Evolutionary conservation across 1,140 invertebrate species (phyloP).

Genomic region (Drosophila lini): DNA sequence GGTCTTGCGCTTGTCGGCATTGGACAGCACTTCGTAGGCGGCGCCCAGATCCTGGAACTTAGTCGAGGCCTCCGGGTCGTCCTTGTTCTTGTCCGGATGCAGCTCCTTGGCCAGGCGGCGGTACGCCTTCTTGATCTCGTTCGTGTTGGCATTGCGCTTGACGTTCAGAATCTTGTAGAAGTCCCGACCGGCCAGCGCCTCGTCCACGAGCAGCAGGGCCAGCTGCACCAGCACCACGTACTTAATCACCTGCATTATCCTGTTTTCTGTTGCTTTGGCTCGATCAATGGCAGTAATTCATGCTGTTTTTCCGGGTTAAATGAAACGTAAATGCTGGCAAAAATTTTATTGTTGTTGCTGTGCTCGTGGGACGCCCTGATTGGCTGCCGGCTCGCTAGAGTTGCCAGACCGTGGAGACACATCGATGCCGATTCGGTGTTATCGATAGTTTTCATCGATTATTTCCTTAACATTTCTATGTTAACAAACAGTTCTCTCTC

Average conservation of each 20-base stretch:
- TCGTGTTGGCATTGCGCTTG: slow-evolving; percentile 91
- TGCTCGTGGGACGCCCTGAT: slow-evolving; percentile 73
- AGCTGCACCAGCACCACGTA: slow-evolving; percentile 66
- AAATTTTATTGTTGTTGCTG: slow-evolving; percentile 56
- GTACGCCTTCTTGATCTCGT: slow-evolving; percentile 99
- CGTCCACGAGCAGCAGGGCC: slow-evolving; percentile 60
- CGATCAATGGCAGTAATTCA: slow-evolving; percentile 19
- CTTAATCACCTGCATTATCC: slow-evolving; percentile 63
- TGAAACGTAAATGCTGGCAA: slow-evolving; percentile 64
- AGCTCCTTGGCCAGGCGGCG: slow-evolving; percentile 97
- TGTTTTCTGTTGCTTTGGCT: slow-evolving; percentile 4
- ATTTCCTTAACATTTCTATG: too few relatives aligned
- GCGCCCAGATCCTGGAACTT: slow-evolving; percentile 99
- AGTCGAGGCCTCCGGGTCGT: slow-evolving; percentile 95
- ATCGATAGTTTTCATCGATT: too few relatives aligned
- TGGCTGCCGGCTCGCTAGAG: slow-evolving; percentile 51
- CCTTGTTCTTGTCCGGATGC: slow-evolving; percentile 99
- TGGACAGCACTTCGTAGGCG: slow-evolving; percentile 98
- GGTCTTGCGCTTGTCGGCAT: slow-evolving; percentile 96
- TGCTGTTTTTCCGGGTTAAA: slow-evolving; percentile 28
- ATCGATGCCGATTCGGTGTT: too few relatives aligned
- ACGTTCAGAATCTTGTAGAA: slow-evolving; percentile 97
- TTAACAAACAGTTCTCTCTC: too few relatives aligned
- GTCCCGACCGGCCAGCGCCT: slow-evolving; percentile 89
- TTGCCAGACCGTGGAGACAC: slow-evolving; percentile 19